Base-by-base conservation (phyloP, 53 echinoderm and acorn worm genomes). In the Zoroaster sp. region DNA sequence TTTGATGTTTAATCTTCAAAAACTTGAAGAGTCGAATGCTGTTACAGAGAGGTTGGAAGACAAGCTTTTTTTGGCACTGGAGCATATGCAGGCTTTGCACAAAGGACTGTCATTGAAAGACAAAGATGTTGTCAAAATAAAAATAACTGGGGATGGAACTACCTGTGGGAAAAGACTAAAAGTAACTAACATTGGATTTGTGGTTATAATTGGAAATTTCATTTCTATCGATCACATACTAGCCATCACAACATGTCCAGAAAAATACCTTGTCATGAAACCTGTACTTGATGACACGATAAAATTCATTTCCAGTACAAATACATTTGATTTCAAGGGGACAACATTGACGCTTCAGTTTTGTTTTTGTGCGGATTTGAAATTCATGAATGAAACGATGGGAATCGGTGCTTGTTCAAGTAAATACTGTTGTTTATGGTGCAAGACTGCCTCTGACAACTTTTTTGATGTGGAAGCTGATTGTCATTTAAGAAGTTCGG, bases 401-500 rank as follows among this genome's bases (percentile, higher is more conserved):
- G 88, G 88, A 36, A 15, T 88, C 10, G 88, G 88, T 1, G 88
- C 88, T 14, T 88, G 88, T 35, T 73, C 65, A 18, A 88, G 88
- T 43, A 75, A 49, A 28, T 55, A 44, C 40, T 52, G 75, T 38
- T 88, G 88, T 63, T 15, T 54, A 13, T 88, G 88, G 88, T 76
- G 88, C 37, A 88, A 88, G 37, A 45, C 46, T 23, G 59, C 88
- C 4, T 53, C 53, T 35, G 59, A 78, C 59, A 55, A 78, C 10
- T 73, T 73, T 73, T 73, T 13, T 13, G 73, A 73, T 17, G 33
- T 73, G 17, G 73, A 73, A 2, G 41, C 17, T 5, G 41, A 7
- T 4, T 73, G 42, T 38, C 40, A 41, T 73, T 12, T n/a, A 5
- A 13, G 73, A 38, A n/a, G 40, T 4, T 4, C 41, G 18, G 40